phyloP scores from a whole-genome alignment of 2,113 vertebrate species.

The Toxotes chatareus region DNA sequence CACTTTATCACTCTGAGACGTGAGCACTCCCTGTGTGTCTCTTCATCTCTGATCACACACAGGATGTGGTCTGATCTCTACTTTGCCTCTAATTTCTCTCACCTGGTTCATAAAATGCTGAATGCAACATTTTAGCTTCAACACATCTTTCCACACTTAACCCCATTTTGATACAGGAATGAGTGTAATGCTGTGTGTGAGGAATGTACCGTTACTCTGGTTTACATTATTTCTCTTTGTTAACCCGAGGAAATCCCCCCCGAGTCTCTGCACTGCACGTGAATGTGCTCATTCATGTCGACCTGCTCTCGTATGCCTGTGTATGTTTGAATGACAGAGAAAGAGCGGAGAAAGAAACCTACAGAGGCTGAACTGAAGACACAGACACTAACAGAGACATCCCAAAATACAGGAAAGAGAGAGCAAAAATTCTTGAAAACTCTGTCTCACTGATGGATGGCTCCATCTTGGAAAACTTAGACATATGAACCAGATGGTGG shows the following conservation, averaged over 20 bases:
- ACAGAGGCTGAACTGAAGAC: neutral
- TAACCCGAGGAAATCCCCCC: constrained; percentile 8
- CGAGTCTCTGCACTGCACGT: neutral
- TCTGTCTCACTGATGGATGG: constrained; percentile 54
- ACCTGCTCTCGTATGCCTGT: constrained; percentile 5
- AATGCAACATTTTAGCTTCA: neutral
- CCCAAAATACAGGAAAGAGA: constrained; percentile 28
- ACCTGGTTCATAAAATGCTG: constrained; percentile 1
- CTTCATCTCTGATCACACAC: constrained; percentile 26
- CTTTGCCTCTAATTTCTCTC: constrained; percentile 2
- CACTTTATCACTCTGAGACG: constrained; percentile 40
- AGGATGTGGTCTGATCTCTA: neutral
- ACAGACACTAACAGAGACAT: constrained; percentile 18
- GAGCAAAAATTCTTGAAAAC: constrained; percentile 8
- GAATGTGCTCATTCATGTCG: neutral
- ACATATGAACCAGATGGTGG: constrained; percentile 70
- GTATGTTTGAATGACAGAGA: constrained; percentile 2
- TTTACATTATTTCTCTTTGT: constrained; percentile 23
- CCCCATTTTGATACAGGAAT: neutral
- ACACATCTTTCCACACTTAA: constrained; percentile 9
- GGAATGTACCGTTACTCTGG: constrained; percentile 3
- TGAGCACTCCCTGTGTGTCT: constrained; percentile 1
- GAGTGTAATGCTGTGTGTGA: neutral
- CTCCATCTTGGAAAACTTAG: constrained; percentile 24
- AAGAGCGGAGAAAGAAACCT: neutral